Conservation (phyloP, 23 tunicate genomes). For the Oikopleura dioica region DNA sequence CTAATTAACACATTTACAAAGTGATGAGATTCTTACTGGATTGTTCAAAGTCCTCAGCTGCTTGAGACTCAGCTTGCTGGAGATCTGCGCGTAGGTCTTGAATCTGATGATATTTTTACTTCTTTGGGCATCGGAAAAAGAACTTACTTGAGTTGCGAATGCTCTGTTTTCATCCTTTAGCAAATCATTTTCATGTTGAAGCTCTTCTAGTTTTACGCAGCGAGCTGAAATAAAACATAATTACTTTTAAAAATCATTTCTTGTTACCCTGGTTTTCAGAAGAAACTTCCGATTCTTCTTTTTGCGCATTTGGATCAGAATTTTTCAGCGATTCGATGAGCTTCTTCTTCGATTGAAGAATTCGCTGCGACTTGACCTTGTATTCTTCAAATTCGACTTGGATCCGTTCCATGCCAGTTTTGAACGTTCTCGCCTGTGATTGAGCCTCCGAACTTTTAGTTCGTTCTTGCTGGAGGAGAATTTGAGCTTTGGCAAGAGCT, state of each 20-base stretch:
- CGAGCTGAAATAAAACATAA: neutral
- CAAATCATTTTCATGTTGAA: neutral
- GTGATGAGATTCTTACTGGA: too few relatives aligned
- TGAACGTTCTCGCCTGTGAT: neutral
- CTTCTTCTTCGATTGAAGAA: slow-evolving; percentile 8
- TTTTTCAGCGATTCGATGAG: neutral
- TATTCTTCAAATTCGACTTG: slow-evolving; percentile 4
- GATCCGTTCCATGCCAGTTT: neutral
- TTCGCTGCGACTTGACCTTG: neutral
- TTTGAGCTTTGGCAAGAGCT: slow-evolving; percentile 13
- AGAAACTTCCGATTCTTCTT: too few relatives aligned
- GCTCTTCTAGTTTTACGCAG: neutral
- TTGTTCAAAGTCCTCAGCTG: slow-evolving; percentile 6
- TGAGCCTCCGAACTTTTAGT: neutral
- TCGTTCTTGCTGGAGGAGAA: neutral
- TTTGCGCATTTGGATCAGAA: neutral
- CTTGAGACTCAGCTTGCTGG: neutral
- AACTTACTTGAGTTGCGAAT: neutral
- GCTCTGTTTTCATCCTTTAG: slow-evolving; percentile 9
- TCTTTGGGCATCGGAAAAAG: neutral
- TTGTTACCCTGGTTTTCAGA: too few relatives aligned
- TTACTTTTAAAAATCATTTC: neutral
- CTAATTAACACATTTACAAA: too few relatives aligned
- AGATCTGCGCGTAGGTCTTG: neutral
- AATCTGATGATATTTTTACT: neutral